phyloP scores from a whole-genome alignment of 2,797 vertebrate genomes.

The Aselliscus stoliczkanus region DNA sequence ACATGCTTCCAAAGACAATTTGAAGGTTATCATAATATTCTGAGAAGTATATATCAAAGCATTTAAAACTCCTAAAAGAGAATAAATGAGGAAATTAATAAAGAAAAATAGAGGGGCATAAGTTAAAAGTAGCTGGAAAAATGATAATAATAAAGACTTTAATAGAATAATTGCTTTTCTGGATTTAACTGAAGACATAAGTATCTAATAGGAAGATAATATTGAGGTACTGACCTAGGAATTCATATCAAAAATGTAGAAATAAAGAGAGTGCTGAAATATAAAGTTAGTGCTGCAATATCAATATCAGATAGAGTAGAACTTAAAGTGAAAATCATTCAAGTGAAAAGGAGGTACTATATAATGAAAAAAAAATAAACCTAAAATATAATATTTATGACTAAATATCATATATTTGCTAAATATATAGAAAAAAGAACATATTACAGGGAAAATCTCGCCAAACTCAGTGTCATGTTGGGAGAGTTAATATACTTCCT shows the following conservation, averaged over 20 bases:
- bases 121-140: neutral
- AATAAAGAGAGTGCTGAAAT: neutral
- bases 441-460: neutral
- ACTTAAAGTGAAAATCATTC: neutral
- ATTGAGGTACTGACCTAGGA: neutral
- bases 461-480: neutral
- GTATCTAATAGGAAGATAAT: neutral
- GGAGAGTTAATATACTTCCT: neutral
- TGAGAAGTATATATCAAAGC: neutral
- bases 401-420: neutral
- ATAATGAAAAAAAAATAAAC: neutral
- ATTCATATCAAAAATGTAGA: neutral
- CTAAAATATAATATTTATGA: neutral
- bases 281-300: neutral
- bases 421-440: neutral
- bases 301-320: neutral
- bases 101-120: neutral
- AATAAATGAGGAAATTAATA: neutral
- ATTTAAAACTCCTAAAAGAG: neutral
- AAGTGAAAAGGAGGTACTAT: neutral
- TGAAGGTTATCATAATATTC: neutral
- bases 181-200: neutral
- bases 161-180: neutral
- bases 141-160: neutral
- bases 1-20: neutral